phyloP scores from a whole-genome alignment of 2,888 invertebrate species.

The Polydrusus pterygomalis region DNA sequence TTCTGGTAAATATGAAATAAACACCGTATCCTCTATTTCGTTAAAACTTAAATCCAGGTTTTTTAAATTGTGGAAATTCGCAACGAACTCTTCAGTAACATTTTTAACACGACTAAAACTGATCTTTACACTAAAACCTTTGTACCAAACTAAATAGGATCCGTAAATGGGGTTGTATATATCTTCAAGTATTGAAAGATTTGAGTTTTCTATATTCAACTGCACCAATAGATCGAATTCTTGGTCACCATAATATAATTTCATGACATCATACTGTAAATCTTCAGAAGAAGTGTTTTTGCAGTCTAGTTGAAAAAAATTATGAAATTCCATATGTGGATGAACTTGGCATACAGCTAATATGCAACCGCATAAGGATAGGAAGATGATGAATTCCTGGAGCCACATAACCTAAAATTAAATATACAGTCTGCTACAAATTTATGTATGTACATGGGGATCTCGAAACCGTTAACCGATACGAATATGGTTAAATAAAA shows the following conservation, averaged over 20 bases:
- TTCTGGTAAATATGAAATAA: too few species aligned
- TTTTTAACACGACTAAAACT: too few species aligned
- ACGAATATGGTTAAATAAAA: too few species aligned
- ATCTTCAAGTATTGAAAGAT: background rate
- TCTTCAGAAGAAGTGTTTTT: background rate
- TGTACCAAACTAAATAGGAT: background rate
- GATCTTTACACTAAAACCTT: background rate
- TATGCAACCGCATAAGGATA: background rate
- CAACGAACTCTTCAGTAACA: background rate
- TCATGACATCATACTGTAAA: background rate
- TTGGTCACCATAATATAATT: background rate
- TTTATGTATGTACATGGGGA: too few species aligned
- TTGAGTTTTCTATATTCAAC: background rate
- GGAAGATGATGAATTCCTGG: background rate
- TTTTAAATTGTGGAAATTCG: background rate
- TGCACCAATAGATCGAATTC: background rate
- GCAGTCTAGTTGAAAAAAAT: background rate
- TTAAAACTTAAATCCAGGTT: conserved; percentile 4
- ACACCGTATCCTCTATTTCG: too few species aligned
- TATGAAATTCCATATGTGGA: too few species aligned
- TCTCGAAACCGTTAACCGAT: too few species aligned
- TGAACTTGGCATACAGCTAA: background rate
- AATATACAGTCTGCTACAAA: too few species aligned
- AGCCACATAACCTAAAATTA: background rate
- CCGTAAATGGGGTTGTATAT: background rate